Evolutionary conservation across 2,113 vertebrate genomes (phyloP).

Genomic region (Telmatochromis brichardi): DNA sequence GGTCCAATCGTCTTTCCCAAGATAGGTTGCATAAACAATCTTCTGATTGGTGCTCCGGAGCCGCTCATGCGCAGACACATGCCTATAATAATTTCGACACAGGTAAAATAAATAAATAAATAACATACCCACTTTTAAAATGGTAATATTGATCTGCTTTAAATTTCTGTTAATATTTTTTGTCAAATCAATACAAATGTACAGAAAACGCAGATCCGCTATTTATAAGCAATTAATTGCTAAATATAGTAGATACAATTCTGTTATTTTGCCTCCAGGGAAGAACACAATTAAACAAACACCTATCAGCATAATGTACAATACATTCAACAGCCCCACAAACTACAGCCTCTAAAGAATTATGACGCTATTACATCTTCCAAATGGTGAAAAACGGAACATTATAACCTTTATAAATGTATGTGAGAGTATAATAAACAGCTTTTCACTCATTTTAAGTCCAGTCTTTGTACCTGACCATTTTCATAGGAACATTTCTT

Average conservation of each 20-base stretch:
- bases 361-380: too few relatives aligned
- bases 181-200: background rate
- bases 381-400: background rate
- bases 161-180: background rate
- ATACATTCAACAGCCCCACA: background rate
- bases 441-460: background rate
- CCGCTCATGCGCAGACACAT: background rate
- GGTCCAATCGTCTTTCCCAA: background rate
- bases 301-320: background rate
- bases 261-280: background rate
- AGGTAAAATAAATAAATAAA: background rate
- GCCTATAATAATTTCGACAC: background rate
- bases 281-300: background rate
- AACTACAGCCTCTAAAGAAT: background rate
- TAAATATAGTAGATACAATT: background rate
- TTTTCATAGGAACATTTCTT: background rate
- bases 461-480: background rate
- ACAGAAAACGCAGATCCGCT: background rate
- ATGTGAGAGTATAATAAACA: rapidly evolving
- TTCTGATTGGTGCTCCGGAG: background rate
- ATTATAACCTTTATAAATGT: background rate
- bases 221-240: background rate
- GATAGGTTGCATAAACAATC: slow-evolving; percentile 45
- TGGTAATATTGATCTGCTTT: background rate
- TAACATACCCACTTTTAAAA: background rate